Conservation (phyloP, 2,888 invertebrate genomes). For the Plagodis pulveraria region DNA sequence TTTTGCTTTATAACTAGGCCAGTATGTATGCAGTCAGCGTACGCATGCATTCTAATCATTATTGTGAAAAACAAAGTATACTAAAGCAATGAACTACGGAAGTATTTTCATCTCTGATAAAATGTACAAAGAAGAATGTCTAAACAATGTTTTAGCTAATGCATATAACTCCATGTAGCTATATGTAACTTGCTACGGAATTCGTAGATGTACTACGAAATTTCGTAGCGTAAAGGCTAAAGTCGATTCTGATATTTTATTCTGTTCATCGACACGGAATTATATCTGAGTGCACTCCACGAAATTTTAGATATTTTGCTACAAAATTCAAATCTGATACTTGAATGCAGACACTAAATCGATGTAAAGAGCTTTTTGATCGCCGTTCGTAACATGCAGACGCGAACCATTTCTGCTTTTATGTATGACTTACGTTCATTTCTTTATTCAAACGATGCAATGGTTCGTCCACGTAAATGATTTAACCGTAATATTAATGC, state of each 20-base stretch:
- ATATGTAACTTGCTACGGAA: constrained; percentile 40
- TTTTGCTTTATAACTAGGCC: background rate
- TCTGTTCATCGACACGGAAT: constrained; percentile 41
- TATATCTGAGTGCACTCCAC: constrained; percentile 27
- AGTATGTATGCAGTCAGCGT: too few relatives aligned
- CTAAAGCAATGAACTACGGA: too few relatives aligned
- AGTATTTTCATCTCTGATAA: background rate
- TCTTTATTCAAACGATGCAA: constrained; percentile 21
- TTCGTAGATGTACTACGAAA: constrained; percentile 47
- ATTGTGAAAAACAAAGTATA: too few relatives aligned
- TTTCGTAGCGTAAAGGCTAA: constrained; percentile 43
- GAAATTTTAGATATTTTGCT: constrained; percentile 24
- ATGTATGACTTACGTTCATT: constrained; percentile 26
- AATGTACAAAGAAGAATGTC: constrained; percentile 2
- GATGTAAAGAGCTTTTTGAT: constrained; percentile 34
- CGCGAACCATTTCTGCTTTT: constrained; percentile 21
- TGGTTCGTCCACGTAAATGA: constrained; percentile 19
- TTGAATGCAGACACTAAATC: constrained; percentile 28
- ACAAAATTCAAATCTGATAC: constrained; percentile 22
- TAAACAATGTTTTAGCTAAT: constrained; percentile 12
- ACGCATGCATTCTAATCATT: too few relatives aligned
- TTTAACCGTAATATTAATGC: constrained; percentile 11
- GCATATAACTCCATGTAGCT: constrained; percentile 32
- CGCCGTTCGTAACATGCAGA: constrained; percentile 24
- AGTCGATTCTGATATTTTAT: constrained; percentile 39